Conservation (phyloP, 2,113 vertebrate genomes). For the Pseudolaguvia tuberculata region DNA sequence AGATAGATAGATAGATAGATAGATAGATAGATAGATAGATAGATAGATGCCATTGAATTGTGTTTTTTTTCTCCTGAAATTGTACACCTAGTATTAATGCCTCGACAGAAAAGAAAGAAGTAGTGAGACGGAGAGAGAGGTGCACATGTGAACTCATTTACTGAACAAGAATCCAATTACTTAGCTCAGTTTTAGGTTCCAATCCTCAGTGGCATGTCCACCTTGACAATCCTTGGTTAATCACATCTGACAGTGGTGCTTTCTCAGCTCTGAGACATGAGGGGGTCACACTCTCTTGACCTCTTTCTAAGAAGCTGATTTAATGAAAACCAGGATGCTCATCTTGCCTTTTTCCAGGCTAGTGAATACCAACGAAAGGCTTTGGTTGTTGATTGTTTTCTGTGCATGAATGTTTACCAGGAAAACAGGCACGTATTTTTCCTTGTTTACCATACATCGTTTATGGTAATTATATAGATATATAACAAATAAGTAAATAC, state of each 20-base stretch:
- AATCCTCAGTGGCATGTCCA: constrained; percentile 70
- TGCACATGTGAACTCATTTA: constrained; percentile 64
- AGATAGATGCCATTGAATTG: not conserved
- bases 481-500: not conserved
- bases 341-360: constrained; percentile 76
- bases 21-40: constrained; percentile 53
- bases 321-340: constrained; percentile 82
- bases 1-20: constrained; percentile 47
- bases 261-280: constrained; percentile 38
- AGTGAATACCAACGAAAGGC: constrained; percentile 86
- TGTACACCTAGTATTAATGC: constrained; percentile 18
- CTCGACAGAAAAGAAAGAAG: constrained; percentile 18
- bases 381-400: constrained; percentile 48
- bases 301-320: constrained; percentile 79
- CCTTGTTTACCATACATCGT: not conserved
- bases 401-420: constrained; percentile 29
- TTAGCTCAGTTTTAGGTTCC: constrained; percentile 84
- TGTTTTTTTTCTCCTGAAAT: constrained; percentile 13
- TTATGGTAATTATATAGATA: no score
- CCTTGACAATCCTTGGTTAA: constrained; percentile 79
- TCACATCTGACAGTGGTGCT: constrained; percentile 79
- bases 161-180: constrained; percentile 96
- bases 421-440: not conserved
- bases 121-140: constrained; percentile 53
- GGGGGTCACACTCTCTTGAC: constrained; percentile 67